These are phyloP conservation scores for Noctua comes DNA, from an alignment of 2,888 invertebrate genomes.

Conservation along the genomic window DNA sequence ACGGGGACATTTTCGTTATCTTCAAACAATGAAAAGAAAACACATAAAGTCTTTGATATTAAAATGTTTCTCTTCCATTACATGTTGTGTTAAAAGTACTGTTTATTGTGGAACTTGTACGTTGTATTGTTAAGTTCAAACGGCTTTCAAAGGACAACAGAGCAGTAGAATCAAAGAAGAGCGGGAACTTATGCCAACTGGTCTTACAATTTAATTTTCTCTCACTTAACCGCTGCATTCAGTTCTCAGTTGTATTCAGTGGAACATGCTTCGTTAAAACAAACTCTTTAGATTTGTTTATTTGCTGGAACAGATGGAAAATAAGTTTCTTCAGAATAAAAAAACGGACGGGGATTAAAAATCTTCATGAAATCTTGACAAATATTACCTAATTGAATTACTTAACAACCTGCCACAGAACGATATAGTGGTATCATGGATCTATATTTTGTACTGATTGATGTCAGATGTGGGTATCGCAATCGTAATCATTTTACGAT, in stretches of 20 bases:
- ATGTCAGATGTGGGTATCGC: too few relatives aligned
- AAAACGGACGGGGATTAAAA: too few relatives aligned
- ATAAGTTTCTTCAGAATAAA: too few relatives aligned
- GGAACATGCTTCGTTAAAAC: slow-evolving; percentile 10
- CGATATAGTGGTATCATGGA: too few relatives aligned
- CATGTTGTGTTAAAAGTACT: slow-evolving; percentile 1
- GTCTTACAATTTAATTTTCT: slow-evolving; percentile 15
- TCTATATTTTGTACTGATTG: too few relatives aligned
- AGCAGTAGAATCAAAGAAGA: slow-evolving; percentile 1
- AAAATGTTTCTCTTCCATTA: slow-evolving; percentile 2
- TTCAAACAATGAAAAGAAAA: slow-evolving; percentile 4
- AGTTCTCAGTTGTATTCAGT: background rate
- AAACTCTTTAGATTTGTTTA: background rate
- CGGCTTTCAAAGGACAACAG: background rate
- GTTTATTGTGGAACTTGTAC: slow-evolving; percentile 7
- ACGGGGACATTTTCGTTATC: slow-evolving; percentile 4
- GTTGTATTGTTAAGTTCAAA: background rate
- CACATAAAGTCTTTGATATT: background rate
- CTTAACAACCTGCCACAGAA: too few relatives aligned
- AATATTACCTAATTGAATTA: too few relatives aligned
- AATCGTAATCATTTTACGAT: too few relatives aligned
- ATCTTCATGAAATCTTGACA: too few relatives aligned
- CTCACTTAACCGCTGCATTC: slow-evolving; percentile 1
- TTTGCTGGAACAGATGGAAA: background rate
- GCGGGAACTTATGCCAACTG: background rate